Conservation (phyloP, 1,140 invertebrate genomes). For the Sarcophaga bullata region DNA sequence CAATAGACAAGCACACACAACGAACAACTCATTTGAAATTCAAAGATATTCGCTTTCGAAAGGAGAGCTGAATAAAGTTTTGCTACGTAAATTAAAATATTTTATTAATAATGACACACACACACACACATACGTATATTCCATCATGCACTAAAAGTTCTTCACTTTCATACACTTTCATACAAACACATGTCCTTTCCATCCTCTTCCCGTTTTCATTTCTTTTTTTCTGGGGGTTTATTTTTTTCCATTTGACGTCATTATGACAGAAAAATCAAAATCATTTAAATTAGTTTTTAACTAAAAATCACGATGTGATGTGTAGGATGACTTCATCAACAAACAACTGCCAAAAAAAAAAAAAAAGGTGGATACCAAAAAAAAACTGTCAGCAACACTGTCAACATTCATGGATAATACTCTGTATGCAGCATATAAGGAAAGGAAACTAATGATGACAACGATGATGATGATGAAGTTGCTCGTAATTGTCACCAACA, state of each 20-base stretch:
- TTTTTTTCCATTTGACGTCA: constrained; percentile 16
- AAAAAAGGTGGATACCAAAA: no score
- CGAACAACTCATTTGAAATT: no score
- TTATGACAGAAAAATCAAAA: constrained; percentile 29
- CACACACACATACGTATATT: no score
- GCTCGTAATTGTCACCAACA: constrained; percentile 1
- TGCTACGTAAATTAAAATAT: no score
- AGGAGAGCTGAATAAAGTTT: no score
- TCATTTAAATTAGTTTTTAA: constrained; percentile 38
- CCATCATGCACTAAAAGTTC: not conserved
- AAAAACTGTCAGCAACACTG: not conserved
- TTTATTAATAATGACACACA: no score
- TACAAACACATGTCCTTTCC: not conserved
- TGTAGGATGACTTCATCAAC: constrained; percentile 43
- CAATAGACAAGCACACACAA: no score
- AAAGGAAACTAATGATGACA: no score
- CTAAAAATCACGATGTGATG: constrained; percentile 38
- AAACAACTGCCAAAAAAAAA: not conserved
- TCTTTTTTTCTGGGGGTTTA: not conserved
- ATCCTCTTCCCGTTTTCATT: not conserved
- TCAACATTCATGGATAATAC: not conserved
- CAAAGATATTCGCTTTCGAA: no score
- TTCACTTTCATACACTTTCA: not conserved
- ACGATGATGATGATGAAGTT: not conserved
- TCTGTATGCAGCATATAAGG: no score